Conservation (phyloP, 2,797 vertebrate species). For the Hippocampus kuda region DNA sequence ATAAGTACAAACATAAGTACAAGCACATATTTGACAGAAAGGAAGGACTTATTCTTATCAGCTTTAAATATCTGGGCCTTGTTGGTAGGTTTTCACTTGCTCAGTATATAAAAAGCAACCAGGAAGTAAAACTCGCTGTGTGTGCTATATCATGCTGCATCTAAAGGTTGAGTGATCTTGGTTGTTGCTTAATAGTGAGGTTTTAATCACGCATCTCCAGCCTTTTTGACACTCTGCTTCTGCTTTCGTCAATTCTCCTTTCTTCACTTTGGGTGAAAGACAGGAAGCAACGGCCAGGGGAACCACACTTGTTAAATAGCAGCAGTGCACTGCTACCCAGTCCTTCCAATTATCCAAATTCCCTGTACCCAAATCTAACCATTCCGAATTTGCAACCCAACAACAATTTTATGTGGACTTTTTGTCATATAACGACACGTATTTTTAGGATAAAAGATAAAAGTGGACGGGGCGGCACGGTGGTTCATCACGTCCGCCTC, state of each 20-base stretch:
- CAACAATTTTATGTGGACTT: not conserved
- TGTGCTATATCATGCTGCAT: not conserved
- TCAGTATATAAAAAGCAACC: not conserved
- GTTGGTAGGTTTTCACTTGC: not conserved
- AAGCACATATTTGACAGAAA: not conserved
- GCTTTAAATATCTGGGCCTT: not conserved
- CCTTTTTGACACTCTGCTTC: conserved; percentile 14
- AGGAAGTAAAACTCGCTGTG: conserved; percentile 5
- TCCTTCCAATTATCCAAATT: too few species aligned
- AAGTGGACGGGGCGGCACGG: not conserved
- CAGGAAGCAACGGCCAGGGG: conserved; percentile 43
- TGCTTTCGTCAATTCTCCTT: conserved; percentile 48
- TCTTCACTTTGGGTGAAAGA: conserved; percentile 19
- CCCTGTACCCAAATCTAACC: not conserved
- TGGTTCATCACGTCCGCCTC: too few species aligned
- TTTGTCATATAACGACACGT: too few species aligned
- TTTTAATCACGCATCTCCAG: conserved; percentile 8
- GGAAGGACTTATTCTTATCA: not conserved
- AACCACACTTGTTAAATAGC: conserved; percentile 9
- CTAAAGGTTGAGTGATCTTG: not conserved
- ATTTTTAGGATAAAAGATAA: not conserved
- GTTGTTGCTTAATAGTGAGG: conserved; percentile 2
- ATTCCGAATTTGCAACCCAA: not conserved
- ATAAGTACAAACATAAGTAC: not conserved
- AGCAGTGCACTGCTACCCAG: not conserved